phyloP scores from a whole-genome alignment of 2,797 vertebrate genomes.

The Dryobates pubescens region DNA sequence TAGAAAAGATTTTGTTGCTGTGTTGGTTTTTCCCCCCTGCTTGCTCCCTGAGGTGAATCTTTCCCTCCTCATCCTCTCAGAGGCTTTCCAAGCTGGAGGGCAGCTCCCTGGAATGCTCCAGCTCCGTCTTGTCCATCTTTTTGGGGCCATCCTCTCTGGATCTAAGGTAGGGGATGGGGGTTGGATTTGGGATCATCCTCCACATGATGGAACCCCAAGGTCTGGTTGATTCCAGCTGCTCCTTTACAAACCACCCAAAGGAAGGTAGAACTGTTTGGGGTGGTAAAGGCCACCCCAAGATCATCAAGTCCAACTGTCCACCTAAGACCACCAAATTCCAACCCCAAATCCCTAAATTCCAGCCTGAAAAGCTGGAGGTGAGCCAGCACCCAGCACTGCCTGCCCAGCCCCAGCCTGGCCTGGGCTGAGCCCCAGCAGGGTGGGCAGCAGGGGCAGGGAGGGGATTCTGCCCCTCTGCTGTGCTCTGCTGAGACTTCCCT shows the following conservation, averaged over 20 bases:
- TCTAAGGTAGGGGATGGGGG: constrained; percentile 81
- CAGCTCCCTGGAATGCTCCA: constrained; percentile 83
- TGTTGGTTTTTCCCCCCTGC: accelerated
- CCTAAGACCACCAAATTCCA: background rate
- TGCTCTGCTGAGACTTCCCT: too few species aligned
- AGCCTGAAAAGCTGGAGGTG: too few species aligned
- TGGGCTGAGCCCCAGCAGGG: too few species aligned
- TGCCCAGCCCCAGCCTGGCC: too few species aligned
- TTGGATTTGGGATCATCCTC: background rate
- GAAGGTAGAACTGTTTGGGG: too few species aligned
- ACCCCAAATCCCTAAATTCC: background rate
- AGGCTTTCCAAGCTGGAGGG: constrained; percentile 82
- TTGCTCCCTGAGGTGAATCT: background rate
- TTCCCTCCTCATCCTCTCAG: constrained; percentile 68
- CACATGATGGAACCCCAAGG: background rate
- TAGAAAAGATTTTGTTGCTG: background rate
- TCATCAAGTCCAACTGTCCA: too few species aligned
- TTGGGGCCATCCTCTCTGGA: constrained; percentile 89
- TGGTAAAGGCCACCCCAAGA: too few species aligned
- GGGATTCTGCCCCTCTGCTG: too few species aligned
- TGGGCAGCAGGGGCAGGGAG: too few species aligned
- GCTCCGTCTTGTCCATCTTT: constrained; percentile 88
- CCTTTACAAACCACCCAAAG: background rate
- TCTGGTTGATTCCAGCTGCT: background rate
- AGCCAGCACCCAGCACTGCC: too few species aligned